Conservation (phyloP, 1,140 invertebrate species). For the Caenorhabditis remanei region DNA sequence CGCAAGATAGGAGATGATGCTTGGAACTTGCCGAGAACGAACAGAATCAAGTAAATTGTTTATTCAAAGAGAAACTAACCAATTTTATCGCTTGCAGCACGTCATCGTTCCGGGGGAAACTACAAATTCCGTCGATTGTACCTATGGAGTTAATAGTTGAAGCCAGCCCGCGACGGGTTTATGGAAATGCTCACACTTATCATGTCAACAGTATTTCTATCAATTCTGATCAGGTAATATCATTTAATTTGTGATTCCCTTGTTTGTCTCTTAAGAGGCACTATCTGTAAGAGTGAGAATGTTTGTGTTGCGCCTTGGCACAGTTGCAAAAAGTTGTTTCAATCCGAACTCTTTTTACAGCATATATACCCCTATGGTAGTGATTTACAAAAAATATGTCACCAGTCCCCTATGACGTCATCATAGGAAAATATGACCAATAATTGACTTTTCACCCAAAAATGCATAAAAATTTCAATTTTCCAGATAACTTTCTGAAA, state of each 20-base stretch:
- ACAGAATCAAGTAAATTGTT: slow-evolving; percentile 8
- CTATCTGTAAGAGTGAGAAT: no score
- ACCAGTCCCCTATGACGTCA: no score
- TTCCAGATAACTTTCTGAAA: no score
- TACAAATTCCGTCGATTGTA: slow-evolving; percentile 86
- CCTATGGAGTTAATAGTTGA: slow-evolving; percentile 98
- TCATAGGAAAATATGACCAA: no score
- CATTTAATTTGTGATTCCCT: neutral
- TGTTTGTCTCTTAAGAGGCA: neutral
- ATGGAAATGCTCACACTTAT: slow-evolving; percentile 99
- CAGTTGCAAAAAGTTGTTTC: no score
- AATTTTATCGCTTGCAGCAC: neutral
- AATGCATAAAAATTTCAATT: no score
- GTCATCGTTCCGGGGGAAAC: slow-evolving; percentile 36
- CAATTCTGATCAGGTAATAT: slow-evolving; percentile 90
- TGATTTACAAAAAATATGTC: no score
- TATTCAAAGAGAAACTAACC: neutral
- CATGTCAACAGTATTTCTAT: slow-evolving; percentile 99
- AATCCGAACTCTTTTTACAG: no score
- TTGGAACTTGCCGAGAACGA: slow-evolving; percentile 78
- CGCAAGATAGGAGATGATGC: slow-evolving; percentile 92
- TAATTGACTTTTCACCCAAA: no score
- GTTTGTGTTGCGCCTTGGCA: no score
- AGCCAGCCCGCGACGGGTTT: slow-evolving; percentile 95
- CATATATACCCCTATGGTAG: no score